Conservation (phyloP, 2,888 invertebrate species). For the Byasa hedistus region DNA sequence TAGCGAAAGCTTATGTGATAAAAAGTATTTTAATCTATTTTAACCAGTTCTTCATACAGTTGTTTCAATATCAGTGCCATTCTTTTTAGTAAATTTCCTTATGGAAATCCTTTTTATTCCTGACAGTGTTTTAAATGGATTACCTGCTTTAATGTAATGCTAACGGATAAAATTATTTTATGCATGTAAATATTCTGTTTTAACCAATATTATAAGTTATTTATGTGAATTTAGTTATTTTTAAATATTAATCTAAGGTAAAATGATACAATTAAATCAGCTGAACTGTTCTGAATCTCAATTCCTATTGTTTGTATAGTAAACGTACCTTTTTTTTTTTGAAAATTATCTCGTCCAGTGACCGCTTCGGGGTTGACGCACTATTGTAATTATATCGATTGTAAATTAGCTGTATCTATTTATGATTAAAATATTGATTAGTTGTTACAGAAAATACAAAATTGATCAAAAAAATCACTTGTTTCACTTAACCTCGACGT, state of each 20-base stretch:
- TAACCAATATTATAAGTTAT: conserved; percentile 69
- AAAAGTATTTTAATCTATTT: conserved; percentile 66
- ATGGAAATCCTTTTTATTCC: conserved; percentile 50
- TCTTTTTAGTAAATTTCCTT: conserved; percentile 38
- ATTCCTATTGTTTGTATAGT: conserved; percentile 61
- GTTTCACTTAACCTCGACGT: conserved; percentile 24
- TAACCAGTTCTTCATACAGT: conserved; percentile 31
- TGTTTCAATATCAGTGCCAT: conserved; percentile 55
- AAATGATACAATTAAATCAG: conserved; percentile 68
- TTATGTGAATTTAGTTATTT: conserved; percentile 74
- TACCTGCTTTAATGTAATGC: conserved; percentile 46
- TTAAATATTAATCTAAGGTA: conserved; percentile 42
- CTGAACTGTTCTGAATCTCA: conserved; percentile 78
- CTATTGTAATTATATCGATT: conserved; percentile 65
- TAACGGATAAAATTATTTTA: conserved; percentile 53
- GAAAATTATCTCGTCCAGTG: conserved; percentile 74
- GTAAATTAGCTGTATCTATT: conserved; percentile 76
- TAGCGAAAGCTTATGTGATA: conserved; percentile 68
- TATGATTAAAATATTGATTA: conserved; percentile 78
- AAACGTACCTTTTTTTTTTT: conserved; percentile 68
- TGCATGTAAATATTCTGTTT: conserved; percentile 70
- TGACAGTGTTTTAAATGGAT: conserved; percentile 59
- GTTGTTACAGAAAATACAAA: conserved; percentile 80
- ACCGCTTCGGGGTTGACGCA: conserved; percentile 63
- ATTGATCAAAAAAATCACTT: conserved; percentile 60